phyloP scores from a whole-genome alignment of 2,113 vertebrate genomes.

The Furnarius figulus region DNA sequence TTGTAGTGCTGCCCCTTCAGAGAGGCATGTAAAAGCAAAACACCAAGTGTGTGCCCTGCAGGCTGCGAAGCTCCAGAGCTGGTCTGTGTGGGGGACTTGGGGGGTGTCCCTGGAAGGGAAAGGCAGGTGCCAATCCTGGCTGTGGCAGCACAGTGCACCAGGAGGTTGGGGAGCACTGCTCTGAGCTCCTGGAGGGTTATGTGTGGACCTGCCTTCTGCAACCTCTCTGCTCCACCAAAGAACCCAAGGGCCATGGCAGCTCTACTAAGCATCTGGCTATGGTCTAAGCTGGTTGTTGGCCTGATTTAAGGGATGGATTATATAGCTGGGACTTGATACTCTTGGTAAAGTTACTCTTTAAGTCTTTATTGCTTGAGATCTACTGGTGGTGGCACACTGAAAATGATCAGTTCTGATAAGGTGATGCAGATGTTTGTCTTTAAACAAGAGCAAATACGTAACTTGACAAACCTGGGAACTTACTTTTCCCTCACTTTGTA shows the following conservation, averaged over 20 bases:
- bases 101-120: neutral
- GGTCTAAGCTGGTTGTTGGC: neutral
- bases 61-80: neutral
- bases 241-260: neutral
- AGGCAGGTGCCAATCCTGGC: neutral
- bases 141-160: neutral
- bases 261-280: neutral
- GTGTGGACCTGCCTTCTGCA: neutral
- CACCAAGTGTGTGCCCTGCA: neutral
- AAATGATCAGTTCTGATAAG: neutral
- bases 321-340: neutral
- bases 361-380: neutral
- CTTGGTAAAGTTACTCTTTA: neutral
- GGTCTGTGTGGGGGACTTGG: rapidly evolving
- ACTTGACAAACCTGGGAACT: neutral
- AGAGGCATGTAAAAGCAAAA: neutral
- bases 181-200: neutral
- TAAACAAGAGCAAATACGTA: neutral
- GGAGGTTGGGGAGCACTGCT: neutral
- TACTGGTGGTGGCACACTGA: neutral
- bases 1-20: neutral
- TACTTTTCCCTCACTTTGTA: neutral
- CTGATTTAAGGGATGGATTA: neutral
- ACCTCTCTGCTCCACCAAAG: neutral
- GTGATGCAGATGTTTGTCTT: neutral